Evolutionary conservation across 2,888 invertebrate species (phyloP).

Genomic region (Morpho achilles): DNA sequence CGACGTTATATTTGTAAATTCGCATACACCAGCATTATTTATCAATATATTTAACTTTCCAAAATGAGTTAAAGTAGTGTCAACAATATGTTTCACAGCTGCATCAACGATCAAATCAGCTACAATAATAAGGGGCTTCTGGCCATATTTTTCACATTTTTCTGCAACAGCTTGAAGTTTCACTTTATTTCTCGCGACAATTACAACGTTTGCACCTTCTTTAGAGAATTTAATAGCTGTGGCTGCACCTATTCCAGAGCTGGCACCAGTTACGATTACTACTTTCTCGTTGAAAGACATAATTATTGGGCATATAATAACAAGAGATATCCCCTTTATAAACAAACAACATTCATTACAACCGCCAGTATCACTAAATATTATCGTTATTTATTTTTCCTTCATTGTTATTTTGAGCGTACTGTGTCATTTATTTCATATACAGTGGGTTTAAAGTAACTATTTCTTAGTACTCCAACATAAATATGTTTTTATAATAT

Average conservation of each 20-base stretch:
- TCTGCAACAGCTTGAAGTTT: conserved; percentile 79
- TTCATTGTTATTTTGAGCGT: too few species aligned
- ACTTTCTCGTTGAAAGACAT: conserved; percentile 60
- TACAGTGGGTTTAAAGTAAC: too few species aligned
- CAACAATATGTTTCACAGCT: conserved; percentile 55
- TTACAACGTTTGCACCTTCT: conserved; percentile 78
- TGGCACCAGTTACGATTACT: conserved; percentile 80
- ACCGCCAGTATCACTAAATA: too few species aligned
- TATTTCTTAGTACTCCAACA: too few species aligned
- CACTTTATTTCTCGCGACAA: conserved; percentile 82
- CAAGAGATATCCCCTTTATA: too few species aligned
- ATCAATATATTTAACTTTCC: conserved; percentile 41
- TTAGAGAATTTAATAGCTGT: conserved; percentile 81
- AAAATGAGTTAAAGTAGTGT: conserved; percentile 74
- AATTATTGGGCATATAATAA: too few species aligned
- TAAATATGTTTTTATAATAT: too few species aligned
- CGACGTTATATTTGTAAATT: conserved; percentile 29
- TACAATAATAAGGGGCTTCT: conserved; percentile 21
- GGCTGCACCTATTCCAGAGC: conserved; percentile 85
- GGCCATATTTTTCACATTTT: conserved; percentile 26
- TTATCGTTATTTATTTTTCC: too few species aligned
- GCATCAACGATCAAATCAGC: conserved; percentile 27
- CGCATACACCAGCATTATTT: conserved; percentile 38
- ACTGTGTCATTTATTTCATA: too few species aligned
- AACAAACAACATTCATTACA: too few species aligned